phyloP scores from a whole-genome alignment of 2,888 invertebrate species.

The Acleris emargana region DNA sequence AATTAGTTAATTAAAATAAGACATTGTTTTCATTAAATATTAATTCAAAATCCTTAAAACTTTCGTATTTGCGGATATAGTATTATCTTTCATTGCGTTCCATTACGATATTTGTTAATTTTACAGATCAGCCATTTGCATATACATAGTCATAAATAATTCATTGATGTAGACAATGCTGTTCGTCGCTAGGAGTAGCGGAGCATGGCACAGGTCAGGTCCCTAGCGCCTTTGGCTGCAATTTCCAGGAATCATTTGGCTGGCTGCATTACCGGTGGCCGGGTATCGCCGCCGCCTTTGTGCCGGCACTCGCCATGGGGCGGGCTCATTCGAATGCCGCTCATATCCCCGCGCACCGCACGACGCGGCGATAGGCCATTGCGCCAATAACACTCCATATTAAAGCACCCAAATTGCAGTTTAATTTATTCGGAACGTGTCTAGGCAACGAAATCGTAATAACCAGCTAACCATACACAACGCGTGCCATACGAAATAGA shows the following conservation, averaged over 20 bases:
- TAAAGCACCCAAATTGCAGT: constrained; percentile 81
- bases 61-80: too few relatives aligned
- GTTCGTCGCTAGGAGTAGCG: not conserved
- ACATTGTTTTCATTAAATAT: too few relatives aligned
- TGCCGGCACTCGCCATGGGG: constrained; percentile 45
- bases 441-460: constrained; percentile 81
- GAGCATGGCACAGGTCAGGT: constrained; percentile 22
- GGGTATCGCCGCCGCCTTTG: constrained; percentile 62
- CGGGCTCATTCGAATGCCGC: constrained; percentile 74
- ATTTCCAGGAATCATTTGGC: constrained; percentile 51
- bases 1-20: too few relatives aligned
- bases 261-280: constrained; percentile 68
- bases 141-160: too few relatives aligned
- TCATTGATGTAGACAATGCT: not conserved
- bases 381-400: constrained; percentile 80
- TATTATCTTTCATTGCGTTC: too few relatives aligned
- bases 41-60: too few relatives aligned
- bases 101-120: too few relatives aligned
- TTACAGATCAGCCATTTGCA: too few relatives aligned
- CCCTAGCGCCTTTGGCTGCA: constrained; percentile 28
- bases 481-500: constrained; percentile 66
- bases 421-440: constrained; percentile 83
- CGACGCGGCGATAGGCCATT: constrained; percentile 71
- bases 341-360: constrained; percentile 69
- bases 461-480: constrained; percentile 77